phyloP scores from a whole-genome alignment of 92 coral and sea anemone species.

The Porites cylindrica region DNA sequence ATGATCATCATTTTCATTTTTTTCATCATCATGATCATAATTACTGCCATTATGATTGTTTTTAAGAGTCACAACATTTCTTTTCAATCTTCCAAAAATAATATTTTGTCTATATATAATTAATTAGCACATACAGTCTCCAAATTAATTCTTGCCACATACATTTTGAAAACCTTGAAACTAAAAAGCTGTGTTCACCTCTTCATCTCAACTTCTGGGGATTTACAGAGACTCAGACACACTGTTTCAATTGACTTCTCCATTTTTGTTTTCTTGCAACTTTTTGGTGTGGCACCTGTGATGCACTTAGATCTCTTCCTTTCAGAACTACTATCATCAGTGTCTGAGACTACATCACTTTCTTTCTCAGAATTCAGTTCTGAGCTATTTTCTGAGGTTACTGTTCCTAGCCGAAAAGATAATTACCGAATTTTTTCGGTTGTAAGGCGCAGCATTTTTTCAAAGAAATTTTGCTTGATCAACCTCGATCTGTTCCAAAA shows the following conservation, averaged over 20 bases:
- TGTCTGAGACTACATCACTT: conserved; percentile 1
- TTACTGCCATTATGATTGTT: background rate
- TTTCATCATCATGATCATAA: conserved; percentile 17
- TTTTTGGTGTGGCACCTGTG: conserved; percentile 22
- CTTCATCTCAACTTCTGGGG: conserved; percentile 17
- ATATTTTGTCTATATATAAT: too few species aligned
- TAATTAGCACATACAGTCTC: too few species aligned
- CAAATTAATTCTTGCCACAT: background rate
- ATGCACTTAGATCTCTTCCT: conserved; percentile 12
- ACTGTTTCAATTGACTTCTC: conserved; percentile 12
- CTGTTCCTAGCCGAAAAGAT: background rate
- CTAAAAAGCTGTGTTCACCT: conserved; percentile 33
- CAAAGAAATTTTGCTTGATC: too few species aligned
- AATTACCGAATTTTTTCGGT: too few species aligned
- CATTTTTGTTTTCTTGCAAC: conserved; percentile 12
- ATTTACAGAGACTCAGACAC: background rate
- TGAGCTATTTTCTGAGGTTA: conserved; percentile 2
- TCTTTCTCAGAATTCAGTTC: conserved; percentile 15
- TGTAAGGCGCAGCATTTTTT: too few species aligned
- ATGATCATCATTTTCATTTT: conserved; percentile 3
- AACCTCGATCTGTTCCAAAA: too few species aligned
- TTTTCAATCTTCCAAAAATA: too few species aligned
- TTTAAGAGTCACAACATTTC: too few species aligned
- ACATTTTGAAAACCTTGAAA: conserved; percentile 38
- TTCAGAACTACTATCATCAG: conserved; percentile 8